Percentiles rank a stretch among this genome's conserved stretches.
Evolutionary conservation across 92 coral and sea anemone species (phyloP).

Genomic region (Epizoanthus illoricatus): DNA sequence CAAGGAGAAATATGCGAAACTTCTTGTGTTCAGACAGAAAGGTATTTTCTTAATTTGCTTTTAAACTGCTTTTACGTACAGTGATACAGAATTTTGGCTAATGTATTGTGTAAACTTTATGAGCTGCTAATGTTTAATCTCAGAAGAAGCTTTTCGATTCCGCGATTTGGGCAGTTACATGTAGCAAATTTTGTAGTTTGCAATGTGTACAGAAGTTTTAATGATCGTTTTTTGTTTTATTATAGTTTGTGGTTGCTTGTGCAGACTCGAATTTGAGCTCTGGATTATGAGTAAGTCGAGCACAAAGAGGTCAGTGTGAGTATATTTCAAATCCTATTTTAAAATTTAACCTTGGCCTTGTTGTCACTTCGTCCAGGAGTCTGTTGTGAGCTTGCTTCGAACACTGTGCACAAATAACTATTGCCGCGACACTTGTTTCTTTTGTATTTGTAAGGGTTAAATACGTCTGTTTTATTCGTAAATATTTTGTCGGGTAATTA

Average conservation of each 20-base stretch:
- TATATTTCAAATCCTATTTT: not conserved
- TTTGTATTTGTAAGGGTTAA: no score
- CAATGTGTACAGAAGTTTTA: not conserved
- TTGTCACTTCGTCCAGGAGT: no score
- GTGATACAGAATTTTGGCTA: no score
- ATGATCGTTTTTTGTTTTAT: not conserved
- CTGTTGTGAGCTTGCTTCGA: not conserved
- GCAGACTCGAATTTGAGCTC: slow-evolving; percentile 5
- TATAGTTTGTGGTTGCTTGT: slow-evolving; percentile 8
- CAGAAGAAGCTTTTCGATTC: slow-evolving; percentile 18
- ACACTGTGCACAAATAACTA: not conserved
- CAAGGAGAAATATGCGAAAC: not conserved
- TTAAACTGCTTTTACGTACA: not conserved
- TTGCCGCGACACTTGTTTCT: no score
- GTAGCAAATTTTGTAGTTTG: not conserved
- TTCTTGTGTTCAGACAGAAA: not conserved
- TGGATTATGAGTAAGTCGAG: slow-evolving; percentile 75
- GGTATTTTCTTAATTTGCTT: not conserved
- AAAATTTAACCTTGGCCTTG: not conserved
- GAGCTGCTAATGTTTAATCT: no score
- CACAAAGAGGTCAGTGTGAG: slow-evolving; percentile 80
- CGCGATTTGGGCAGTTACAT: slow-evolving; percentile 6
- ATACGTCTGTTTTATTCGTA: no score
- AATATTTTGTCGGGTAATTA: not conserved
- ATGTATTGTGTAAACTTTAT: not conserved